Percentiles rank a stretch among this genome's conserved stretches.
These are phyloP conservation scores for Gryllus bimaculatus DNA, from an alignment of 1,140 invertebrate species.

Conservation along the genomic window DNA sequence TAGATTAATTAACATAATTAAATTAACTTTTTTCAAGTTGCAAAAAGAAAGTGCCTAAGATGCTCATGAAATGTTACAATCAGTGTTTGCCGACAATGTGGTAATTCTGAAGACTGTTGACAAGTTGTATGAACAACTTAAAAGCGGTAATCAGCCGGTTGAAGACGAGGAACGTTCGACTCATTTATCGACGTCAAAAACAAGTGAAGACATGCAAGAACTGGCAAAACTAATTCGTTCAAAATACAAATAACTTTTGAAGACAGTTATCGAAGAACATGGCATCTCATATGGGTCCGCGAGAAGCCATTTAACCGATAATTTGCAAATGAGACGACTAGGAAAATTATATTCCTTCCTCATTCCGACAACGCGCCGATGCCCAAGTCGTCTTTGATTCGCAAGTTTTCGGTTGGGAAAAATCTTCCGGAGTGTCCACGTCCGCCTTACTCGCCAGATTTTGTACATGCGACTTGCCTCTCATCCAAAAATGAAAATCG, in stretches of 20 bases:
- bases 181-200: too few relatives aligned
- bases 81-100: too few relatives aligned
- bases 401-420: conserved; percentile 26
- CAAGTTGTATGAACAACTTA: too few relatives aligned
- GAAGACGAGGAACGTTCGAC: too few relatives aligned
- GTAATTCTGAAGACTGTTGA: too few relatives aligned
- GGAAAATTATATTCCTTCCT: conserved; percentile 23
- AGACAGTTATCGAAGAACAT: background rate
- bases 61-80: too few relatives aligned
- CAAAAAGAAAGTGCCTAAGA: too few relatives aligned
- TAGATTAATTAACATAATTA: too few relatives aligned
- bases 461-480: conserved; percentile 27
- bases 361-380: conserved; percentile 31
- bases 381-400: conserved; percentile 24
- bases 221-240: background rate
- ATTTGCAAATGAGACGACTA: conserved; percentile 13
- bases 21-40: too few relatives aligned
- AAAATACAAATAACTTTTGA: background rate
- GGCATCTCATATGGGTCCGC: background rate
- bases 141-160: too few relatives aligned
- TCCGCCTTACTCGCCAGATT: conserved; percentile 29
- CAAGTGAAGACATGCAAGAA: background rate
- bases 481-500: conserved; percentile 27
- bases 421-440: conserved; percentile 26
- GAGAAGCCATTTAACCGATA: too few relatives aligned